Base-by-base conservation (phyloP, 2,888 invertebrate species). In the Netelia virgata region DNA sequence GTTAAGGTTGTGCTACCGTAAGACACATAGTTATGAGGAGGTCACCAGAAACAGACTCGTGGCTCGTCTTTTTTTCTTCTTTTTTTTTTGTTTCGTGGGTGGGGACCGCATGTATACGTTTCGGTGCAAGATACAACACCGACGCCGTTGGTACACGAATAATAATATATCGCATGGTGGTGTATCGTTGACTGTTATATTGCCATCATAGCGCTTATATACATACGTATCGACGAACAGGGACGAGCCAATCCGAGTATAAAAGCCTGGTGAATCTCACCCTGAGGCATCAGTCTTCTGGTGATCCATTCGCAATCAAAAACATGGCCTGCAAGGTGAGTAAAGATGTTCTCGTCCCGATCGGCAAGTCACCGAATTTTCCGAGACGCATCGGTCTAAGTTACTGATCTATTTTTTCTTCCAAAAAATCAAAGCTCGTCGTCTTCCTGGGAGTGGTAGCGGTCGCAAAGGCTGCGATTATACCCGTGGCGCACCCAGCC, bases 391-490 rank as follows among this genome's bases (percentile, higher is more conserved):
- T 61, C 18, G 6, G 28, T 83, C 16, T 18, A 20, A 61, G 28
- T 10, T 55, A 28, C 20, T 16, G 20, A 11, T 63, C 47, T 41
- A 63, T 82, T 81, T 72, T 57, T 55, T 1, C 8, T 3, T 8
- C 3, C 1, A 41, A 28, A 68, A 41, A 47, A 14, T 1, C 8
- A 10, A 88, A 93, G 94, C 87, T 93, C 81, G 79, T 94, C 83
- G 89, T 93, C 75, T 80, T 94, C 55, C 87, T 92, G 88, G 91
- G 92, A 73, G 86, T 93, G 82, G 94, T 86, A 90, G 94, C 87
- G 86, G 93, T 95, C 63, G 93, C 94, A 23, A 94, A 83, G 72
- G 95, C 94, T 89, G 95, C 95, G 0, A 89, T 91, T 10, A 87
- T 90, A 1, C 89, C 91, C 3, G 89, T 88, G 1, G 87, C 88